Evolutionary conservation across 2,888 invertebrate genomes (phyloP).

Genomic region (Dynastes grantii): DNA sequence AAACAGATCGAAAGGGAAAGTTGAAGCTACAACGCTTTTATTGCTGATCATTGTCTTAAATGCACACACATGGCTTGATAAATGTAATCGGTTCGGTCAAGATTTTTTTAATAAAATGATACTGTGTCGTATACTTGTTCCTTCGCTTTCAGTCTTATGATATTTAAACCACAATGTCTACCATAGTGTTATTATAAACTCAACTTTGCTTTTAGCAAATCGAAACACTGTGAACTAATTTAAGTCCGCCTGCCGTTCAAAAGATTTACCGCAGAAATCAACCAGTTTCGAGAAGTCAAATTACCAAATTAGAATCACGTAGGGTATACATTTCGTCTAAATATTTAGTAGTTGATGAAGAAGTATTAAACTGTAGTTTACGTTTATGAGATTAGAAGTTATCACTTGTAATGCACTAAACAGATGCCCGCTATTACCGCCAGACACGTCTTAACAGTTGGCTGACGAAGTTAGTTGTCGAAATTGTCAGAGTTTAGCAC

Average conservation of each 20-base stretch:
- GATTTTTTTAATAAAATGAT: no score
- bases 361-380: conserved; percentile 47
- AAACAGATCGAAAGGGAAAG: no score
- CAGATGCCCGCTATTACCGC: conserved; percentile 45
- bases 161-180: no score
- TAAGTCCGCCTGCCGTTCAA: neutral
- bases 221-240: neutral
- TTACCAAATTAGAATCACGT: conserved; percentile 34
- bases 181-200: no score
- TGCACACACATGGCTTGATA: no score
- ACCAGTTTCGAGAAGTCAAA: neutral
- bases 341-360: conserved; percentile 41
- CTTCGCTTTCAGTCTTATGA: no score
- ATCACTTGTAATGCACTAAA: conserved; percentile 48
- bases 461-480: conserved; percentile 49
- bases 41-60: no score
- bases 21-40: no score
- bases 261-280: conserved; percentile 1
- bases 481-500: conserved; percentile 47
- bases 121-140: no score
- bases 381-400: conserved; percentile 46
- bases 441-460: conserved; percentile 38
- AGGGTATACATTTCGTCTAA: conserved; percentile 11
- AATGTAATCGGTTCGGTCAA: no score
- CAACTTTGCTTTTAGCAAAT: no score